Percentiles rank a stretch among this genome's conserved stretches.
Conservation (phyloP, 2,888 invertebrate species). For the Dysmachus trigonus region DNA sequence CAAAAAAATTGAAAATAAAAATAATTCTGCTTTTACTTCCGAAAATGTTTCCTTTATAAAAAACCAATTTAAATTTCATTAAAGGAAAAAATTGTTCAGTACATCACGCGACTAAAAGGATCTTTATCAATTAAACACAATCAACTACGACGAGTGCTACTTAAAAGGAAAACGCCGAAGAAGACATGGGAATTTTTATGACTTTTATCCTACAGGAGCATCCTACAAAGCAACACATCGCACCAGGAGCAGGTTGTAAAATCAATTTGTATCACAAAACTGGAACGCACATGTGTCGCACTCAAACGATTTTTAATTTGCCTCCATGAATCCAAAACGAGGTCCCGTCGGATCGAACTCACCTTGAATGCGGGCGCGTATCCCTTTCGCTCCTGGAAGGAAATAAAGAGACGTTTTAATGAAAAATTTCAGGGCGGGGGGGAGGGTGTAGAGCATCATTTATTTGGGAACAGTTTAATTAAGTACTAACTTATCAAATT, state of each 20-base stretch:
- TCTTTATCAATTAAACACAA: not conserved
- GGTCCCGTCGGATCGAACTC: not conserved
- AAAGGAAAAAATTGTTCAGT: not conserved
- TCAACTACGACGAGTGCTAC: not conserved
- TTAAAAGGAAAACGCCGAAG: not conserved
- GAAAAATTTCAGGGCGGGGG: not conserved
- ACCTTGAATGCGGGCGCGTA: not conserved
- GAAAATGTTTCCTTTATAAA: not conserved
- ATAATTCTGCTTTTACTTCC: not conserved
- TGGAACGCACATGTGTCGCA: not conserved
- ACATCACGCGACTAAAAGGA: not conserved
- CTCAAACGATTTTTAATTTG: not conserved
- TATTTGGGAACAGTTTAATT: constrained; percentile 28
- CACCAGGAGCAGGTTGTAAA: not conserved
- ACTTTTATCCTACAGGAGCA: not conserved
- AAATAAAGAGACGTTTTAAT: not conserved
- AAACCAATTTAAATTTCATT: not conserved
- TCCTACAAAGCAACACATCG: not conserved
- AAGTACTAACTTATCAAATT: constrained; percentile 24
- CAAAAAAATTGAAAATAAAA: not conserved
- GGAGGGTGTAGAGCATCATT: not conserved
- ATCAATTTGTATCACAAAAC: not conserved
- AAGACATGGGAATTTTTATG: not conserved
- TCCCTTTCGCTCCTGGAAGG: not conserved
- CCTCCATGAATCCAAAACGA: not conserved